A percentile compares a stretch with the other conserved stretches of the same genome.
Evolutionary conservation across 2,888 invertebrate species (phyloP).

Genomic region (Coremacera marginata): DNA sequence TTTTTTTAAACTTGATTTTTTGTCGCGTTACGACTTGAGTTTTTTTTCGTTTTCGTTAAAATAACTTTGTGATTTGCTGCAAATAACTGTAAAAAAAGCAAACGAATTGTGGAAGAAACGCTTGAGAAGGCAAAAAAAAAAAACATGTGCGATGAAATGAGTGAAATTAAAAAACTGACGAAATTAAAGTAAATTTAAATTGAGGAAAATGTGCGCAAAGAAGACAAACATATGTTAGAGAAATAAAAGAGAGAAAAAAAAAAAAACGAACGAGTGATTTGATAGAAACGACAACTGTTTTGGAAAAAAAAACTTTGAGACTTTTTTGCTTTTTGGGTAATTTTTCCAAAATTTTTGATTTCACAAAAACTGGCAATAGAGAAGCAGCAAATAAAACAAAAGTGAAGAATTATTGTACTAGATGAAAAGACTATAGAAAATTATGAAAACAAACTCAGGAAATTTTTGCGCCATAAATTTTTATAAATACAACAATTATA

Average conservation of each 20-base stretch:
- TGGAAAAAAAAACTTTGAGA: not conserved
- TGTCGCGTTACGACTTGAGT: not conserved
- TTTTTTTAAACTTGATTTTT: slow-evolving; percentile 16
- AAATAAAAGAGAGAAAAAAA: slow-evolving; percentile 27
- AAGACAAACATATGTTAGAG: slow-evolving; percentile 26
- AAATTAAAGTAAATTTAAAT: not conserved
- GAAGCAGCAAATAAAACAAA: not conserved
- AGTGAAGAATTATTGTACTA: not conserved
- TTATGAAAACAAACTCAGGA: slow-evolving; percentile 11
- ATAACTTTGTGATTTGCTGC: not conserved
- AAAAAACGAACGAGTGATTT: slow-evolving; percentile 21
- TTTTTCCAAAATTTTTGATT: not conserved
- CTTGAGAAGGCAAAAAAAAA: not conserved
- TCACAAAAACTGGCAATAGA: not conserved
- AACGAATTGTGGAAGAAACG: not conserved
- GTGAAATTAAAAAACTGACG: slow-evolving; percentile 21
- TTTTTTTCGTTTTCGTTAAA: not conserved
- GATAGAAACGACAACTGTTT: not conserved
- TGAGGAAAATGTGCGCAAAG: not conserved
- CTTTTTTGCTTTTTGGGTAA: not conserved
- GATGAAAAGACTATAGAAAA: not conserved
- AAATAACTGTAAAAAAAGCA: not conserved
- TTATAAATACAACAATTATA: slow-evolving; percentile 37
- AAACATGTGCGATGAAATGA: slow-evolving; percentile 15
- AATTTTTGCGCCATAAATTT: slow-evolving; percentile 41